Base-by-base conservation (phyloP, 2,888 invertebrate species). In the Yponomeuta cagnagella region DNA sequence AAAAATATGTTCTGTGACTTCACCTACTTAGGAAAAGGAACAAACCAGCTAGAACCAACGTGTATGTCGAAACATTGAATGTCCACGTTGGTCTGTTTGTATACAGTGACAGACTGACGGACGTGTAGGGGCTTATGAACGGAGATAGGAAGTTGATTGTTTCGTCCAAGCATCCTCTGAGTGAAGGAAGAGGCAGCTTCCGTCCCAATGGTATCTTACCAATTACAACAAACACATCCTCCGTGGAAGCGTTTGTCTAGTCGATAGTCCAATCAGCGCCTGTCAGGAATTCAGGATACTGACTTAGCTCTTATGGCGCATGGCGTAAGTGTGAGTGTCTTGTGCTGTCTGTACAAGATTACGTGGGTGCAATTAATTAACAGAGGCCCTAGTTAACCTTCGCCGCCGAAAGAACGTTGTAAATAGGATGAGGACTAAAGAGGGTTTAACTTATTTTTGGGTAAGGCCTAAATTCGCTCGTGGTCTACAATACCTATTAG, bases 301-400 rank as follows among this genome's bases (percentile, higher is more conserved):
- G 43, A 43, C 8, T 5, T 43, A 43, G 43, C 43, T 43, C 43
- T 43, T 43, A 43, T 43, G 8, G 8, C 3, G 43, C 43, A 5
- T 43, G 43, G 5, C 43, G 43, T 43, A 43, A 8, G 43, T 43
- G 43, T 43, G 43, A 43, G 43, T 43, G 6, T 43, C 43, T 3
- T 8, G 43, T 43, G 43, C 6, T 43, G 6, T 3, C 43, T 43
- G 8, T 15, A 15, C 52, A 15, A 12, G 52, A 58, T 58, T 58
- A 58, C 52, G 52, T 58, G 52, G 52, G 52, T 58, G 15, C 52
- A 58, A 58, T 58, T 58, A 58, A 58, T 58, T 58, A 58, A 58
- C 52, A 58, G 12, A 15, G 52, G 52, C 52, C 52, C 3, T 58
- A 58, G 52, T 58, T 58, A 58, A 58, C 52, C 52, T 58, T 58